Percentiles rank a stretch among this genome's conserved stretches.
Evolutionary conservation across 92 coral and sea anemone species (phyloP).

Genomic region (Virgularia gustaviana): DNA sequence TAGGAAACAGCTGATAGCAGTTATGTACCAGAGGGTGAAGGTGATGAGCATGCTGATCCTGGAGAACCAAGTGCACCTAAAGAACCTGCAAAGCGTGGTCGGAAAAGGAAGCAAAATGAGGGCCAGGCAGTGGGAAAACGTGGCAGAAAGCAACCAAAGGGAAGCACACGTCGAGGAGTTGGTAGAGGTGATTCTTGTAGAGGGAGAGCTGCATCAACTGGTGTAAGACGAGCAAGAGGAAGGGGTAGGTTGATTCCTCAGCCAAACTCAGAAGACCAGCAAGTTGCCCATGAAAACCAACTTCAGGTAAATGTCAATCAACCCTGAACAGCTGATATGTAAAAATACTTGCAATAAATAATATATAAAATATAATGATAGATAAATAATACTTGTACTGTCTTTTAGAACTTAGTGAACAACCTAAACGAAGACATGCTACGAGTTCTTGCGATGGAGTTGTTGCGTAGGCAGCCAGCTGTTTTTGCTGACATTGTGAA

Average conservation of each 20-base stretch:
- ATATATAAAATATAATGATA: neutral
- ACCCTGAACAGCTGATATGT: neutral
- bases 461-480: neutral
- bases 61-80: neutral
- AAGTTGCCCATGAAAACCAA: constrained; percentile 13
- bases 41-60: constrained; percentile 13
- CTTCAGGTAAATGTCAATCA: constrained; percentile 23
- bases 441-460: constrained; percentile 8
- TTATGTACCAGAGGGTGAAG: neutral
- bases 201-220: no score
- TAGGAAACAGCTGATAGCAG: neutral
- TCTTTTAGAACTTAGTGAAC: constrained; percentile 3
- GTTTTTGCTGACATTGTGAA: constrained; percentile 24
- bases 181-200: constrained; percentile 6
- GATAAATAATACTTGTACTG: neutral
- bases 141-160: neutral
- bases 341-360: neutral
- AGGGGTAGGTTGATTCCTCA: constrained; percentile 21
- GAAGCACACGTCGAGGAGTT: constrained; percentile 2
- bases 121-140: constrained; percentile 1
- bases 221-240: neutral
- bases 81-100: constrained; percentile 1
- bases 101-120: neutral
- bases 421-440: constrained; percentile 3
- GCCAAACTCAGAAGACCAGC: neutral